These are phyloP conservation scores for Valencia hispanica DNA, from an alignment of 2,797 vertebrate species.

Conservation along the genomic window DNA sequence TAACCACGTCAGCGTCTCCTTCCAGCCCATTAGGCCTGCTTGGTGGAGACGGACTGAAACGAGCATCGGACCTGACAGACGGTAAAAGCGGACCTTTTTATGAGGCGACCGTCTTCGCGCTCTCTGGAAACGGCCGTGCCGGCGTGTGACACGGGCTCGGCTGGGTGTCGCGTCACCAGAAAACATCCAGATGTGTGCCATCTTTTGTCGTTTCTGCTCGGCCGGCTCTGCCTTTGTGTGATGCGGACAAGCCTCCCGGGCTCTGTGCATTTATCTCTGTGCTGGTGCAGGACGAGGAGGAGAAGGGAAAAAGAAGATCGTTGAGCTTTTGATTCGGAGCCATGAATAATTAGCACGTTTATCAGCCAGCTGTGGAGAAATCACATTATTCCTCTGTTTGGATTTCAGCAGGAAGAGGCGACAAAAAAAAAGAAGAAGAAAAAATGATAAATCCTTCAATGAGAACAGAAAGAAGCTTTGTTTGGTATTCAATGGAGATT, in stretches of 20 bases:
- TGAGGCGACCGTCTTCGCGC: constrained; percentile 35
- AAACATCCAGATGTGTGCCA: constrained; percentile 61
- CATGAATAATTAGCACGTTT: constrained; percentile 70
- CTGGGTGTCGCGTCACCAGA: constrained; percentile 27
- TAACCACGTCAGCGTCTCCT: constrained; percentile 61
- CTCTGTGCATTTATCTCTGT: constrained; percentile 52
- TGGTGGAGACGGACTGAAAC: constrained; percentile 42
- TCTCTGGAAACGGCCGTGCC: constrained; percentile 20
- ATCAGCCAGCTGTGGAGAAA: constrained; percentile 72
- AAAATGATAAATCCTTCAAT: constrained; percentile 38
- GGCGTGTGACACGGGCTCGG: constrained; percentile 48
- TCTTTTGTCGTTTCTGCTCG: constrained; percentile 58
- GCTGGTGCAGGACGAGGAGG: constrained; percentile 20
- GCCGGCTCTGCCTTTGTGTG: constrained; percentile 37
- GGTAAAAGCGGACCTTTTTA: constrained; percentile 44
- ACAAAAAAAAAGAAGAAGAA: background rate
- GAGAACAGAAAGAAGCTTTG: constrained; percentile 59
- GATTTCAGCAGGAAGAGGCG: constrained; percentile 43
- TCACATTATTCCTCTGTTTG: constrained; percentile 62
- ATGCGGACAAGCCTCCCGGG: constrained; percentile 46
- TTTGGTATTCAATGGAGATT: constrained; percentile 54
- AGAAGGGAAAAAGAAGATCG: constrained; percentile 50
- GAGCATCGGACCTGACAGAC: constrained; percentile 57
- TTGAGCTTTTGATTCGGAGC: constrained; percentile 55
- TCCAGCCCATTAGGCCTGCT: constrained; percentile 54